Conservation (phyloP, 2,888 invertebrate species). For the Aquatica leii region DNA sequence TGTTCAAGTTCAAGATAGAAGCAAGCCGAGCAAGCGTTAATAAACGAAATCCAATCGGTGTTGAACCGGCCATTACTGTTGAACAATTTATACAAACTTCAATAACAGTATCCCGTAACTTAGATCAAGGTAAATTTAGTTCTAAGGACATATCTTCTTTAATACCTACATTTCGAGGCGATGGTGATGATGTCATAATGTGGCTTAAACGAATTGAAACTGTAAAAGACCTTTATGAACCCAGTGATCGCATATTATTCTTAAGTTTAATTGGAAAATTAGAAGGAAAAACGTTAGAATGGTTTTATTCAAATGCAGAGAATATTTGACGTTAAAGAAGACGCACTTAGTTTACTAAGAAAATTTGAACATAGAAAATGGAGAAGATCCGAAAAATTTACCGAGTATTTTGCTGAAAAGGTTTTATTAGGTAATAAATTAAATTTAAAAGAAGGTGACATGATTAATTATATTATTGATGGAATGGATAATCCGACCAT, state of each 20-base stretch:
- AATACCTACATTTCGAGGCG: neutral
- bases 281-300: conserved; percentile 1
- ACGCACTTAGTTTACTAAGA: neutral
- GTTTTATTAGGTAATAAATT: neutral
- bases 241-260: neutral
- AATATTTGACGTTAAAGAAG: conserved; percentile 1
- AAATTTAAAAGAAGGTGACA: neutral
- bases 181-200: neutral
- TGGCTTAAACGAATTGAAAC: conserved; percentile 2
- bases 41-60: too few relatives aligned
- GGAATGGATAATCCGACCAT: neutral
- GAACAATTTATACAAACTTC: too few relatives aligned
- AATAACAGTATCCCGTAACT: too few relatives aligned
- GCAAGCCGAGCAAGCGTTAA: too few relatives aligned
- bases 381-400: neutral
- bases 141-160: too few relatives aligned
- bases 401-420: neutral
- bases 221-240: neutral
- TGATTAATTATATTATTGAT: neutral
- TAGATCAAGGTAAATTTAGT: too few relatives aligned
- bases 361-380: too few relatives aligned
- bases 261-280: neutral
- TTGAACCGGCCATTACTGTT: too few relatives aligned
- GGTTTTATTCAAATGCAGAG: neutral
- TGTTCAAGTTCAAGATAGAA: too few relatives aligned